Evolutionary conservation across 2,113 vertebrate genomes (phyloP), one percentile per base, ranked within the genome.

Genomic region (Charina bottae): DNA sequence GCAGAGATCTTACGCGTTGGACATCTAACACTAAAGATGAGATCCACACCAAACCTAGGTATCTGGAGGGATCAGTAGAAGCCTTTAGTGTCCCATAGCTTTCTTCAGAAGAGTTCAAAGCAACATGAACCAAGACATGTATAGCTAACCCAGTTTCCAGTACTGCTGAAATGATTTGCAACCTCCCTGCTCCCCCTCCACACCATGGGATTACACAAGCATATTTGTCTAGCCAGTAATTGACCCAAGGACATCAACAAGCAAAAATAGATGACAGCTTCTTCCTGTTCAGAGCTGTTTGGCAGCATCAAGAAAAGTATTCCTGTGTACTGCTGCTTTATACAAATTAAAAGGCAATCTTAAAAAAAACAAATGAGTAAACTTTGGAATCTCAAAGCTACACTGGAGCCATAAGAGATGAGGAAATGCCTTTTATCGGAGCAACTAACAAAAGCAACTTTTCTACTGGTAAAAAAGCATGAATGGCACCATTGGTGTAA

Each of bases 11-110:
- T 58, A 91, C 23, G 26, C 68, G 54, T 85, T 55, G 83, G 86
- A 92, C 60, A 86, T n/a, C 42, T 58, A 24, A 89, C 78, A 24
- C 15, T 0, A 2, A 55, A 1, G 33, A 8, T 33, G 72, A 83
- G 59, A 94, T 93, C 87, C 28, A 90, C 91, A 94, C 93, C 95
- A 94, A 93, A 94, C 92, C 92, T 42, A 92, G 94, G 94, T 90
- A 92, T 93, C 72, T 92, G 56, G 55, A 0, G 26, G 88, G 96
- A 95, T 96, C 96, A 96, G 88, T 91, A 92, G 84, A 19, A 95
- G 96, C 95, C 93, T 97, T 97, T 96, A 95, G 93, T 95, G 96
- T 97, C 93, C 95, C 91, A 88, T 94, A 93, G 54, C 24, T 85
- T 12, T 55, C 55, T 93, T 91, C 90, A 9, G 33, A 54, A 94